Conservation (phyloP, 2,888 invertebrate species). For the Eulithis testata region DNA sequence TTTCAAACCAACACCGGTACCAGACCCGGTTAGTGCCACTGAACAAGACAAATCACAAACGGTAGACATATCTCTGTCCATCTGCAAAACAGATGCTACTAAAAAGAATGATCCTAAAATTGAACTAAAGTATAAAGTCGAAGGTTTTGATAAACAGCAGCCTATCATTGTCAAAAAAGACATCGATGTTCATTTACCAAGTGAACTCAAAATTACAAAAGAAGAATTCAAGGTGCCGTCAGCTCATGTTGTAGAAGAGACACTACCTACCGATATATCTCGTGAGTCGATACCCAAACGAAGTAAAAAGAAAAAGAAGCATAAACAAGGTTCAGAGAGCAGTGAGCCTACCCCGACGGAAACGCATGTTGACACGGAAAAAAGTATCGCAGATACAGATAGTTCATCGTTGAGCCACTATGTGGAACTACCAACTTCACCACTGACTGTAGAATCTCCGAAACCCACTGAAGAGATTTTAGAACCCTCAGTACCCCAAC, state of each 20-base stretch:
- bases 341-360: constrained; percentile 61
- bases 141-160: constrained; percentile 56
- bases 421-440: constrained; percentile 73
- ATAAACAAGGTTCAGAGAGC: constrained; percentile 71
- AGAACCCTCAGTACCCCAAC: constrained; percentile 45
- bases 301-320: constrained; percentile 87
- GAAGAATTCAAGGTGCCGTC: constrained; percentile 47
- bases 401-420: constrained; percentile 78
- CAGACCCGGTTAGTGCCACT: constrained; percentile 22
- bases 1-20: constrained; percentile 35
- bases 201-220: constrained; percentile 60
- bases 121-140: constrained; percentile 65
- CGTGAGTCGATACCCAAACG: constrained; percentile 68
- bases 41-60: constrained; percentile 51
- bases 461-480: constrained; percentile 61
- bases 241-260: constrained; percentile 62
- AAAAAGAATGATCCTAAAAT: constrained; percentile 63
- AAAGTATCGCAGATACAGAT: constrained; percentile 66
- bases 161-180: constrained; percentile 69
- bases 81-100: constrained; percentile 58
- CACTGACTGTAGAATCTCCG: constrained; percentile 78
- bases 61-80: constrained; percentile 69
- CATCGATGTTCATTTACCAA: constrained; percentile 66
- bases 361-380: constrained; percentile 61
- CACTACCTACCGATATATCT: constrained; percentile 54